Percentiles rank a stretch among this genome's conserved stretches.
phyloP scores from a whole-genome alignment of 2,888 invertebrate genomes.

The Caenorhabditis sinica region DNA sequence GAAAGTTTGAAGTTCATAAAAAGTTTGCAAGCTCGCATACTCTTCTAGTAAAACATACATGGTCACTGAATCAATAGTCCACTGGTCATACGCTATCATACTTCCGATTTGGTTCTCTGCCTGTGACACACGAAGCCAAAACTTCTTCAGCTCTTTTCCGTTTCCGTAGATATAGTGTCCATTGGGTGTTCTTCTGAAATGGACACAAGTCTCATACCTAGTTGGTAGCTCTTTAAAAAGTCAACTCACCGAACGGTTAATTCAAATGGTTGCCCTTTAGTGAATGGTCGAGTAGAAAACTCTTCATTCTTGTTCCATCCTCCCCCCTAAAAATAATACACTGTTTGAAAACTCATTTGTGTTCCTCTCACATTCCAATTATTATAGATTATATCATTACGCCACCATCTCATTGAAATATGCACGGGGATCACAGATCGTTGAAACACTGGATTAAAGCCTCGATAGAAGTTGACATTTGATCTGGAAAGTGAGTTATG shows the following conservation, averaged over 20 bases:
- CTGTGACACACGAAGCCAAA: background rate
- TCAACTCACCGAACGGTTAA: background rate
- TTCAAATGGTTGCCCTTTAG: background rate
- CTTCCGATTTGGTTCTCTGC: slow-evolving; percentile 17
- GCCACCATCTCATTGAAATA: slow-evolving; percentile 1
- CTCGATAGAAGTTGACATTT: slow-evolving; percentile 9
- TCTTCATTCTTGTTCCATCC: background rate
- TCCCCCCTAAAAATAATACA: slow-evolving; percentile 10
- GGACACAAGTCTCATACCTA: background rate
- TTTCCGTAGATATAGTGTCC: slow-evolving; percentile 13
- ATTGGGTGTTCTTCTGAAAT: slow-evolving; percentile 16
- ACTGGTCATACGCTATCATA: background rate
- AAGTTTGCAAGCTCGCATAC: background rate
- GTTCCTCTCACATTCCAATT: background rate
- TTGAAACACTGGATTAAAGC: slow-evolving; percentile 2
- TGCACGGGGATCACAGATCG: background rate
- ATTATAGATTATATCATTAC: slow-evolving; percentile 7
- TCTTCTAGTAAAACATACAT: slow-evolving; percentile 1
- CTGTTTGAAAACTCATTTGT: background rate
- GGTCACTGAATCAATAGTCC: slow-evolving; percentile 2
- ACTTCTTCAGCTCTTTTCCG: background rate
- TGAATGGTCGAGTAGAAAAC: background rate
- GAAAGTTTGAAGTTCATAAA: background rate
- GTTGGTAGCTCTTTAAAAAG: background rate
- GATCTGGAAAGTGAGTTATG: slow-evolving; percentile 9